phyloP scores from a whole-genome alignment of 2,888 invertebrate genomes.

The Aspidiotus destructor region DNA sequence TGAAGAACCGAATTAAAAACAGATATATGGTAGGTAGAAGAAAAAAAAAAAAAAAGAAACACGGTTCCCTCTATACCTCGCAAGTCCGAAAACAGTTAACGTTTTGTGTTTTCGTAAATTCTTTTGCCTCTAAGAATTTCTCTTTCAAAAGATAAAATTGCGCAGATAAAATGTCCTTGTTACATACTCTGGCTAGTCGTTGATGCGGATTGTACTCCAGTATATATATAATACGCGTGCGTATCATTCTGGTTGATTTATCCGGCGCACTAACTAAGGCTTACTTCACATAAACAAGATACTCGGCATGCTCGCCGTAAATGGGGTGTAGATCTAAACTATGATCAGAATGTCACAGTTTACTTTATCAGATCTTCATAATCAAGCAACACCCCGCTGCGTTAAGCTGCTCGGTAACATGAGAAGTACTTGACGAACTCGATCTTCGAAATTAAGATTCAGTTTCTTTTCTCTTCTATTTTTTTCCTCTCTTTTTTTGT shows the following conservation, averaged over 20 bases:
- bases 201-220: too few relatives aligned
- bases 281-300: neutral
- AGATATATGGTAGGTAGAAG: too few relatives aligned
- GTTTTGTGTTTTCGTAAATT: too few relatives aligned
- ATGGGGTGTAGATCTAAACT: conserved; percentile 11
- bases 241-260: conserved; percentile 20
- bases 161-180: too few relatives aligned
- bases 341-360: conserved; percentile 33
- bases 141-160: too few relatives aligned
- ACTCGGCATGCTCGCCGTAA: conserved; percentile 5
- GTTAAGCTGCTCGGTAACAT: conserved; percentile 25
- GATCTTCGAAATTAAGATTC: conserved; percentile 11
- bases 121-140: too few relatives aligned
- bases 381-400: conserved; percentile 27
- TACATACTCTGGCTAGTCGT: too few relatives aligned
- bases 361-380: conserved; percentile 26
- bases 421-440: conserved; percentile 29
- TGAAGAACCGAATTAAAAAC: too few relatives aligned
- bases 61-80: too few relatives aligned
- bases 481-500: conserved; percentile 15
- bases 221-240: too few relatives aligned
- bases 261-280: conserved; percentile 17
- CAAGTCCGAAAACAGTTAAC: too few relatives aligned
- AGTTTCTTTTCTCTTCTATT: neutral
- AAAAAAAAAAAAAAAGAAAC: too few relatives aligned